Conservation (phyloP, 1,140 invertebrate genomes). For the Lucilia sericata region DNA sequence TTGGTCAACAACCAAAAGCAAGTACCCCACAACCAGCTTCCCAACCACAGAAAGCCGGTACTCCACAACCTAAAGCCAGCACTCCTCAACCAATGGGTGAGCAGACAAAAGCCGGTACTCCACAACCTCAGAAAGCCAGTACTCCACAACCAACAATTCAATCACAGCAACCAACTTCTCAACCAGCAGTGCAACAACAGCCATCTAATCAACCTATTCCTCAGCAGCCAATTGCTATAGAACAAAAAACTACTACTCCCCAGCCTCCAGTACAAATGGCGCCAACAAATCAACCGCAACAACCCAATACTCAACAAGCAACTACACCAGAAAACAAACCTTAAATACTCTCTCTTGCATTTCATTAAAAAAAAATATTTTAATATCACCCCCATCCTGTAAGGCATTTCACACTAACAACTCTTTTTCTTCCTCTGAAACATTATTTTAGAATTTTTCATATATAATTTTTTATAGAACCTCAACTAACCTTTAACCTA, state of each 20-base stretch:
- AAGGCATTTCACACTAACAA: background rate
- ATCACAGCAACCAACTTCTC: background rate
- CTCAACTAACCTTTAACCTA: background rate
- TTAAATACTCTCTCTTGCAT: background rate
- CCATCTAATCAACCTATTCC: background rate
- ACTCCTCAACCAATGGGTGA: background rate
- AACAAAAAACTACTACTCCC: background rate
- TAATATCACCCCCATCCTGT: background rate
- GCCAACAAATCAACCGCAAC: background rate
- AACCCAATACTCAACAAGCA: background rate
- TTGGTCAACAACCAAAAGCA: background rate
- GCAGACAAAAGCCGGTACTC: background rate
- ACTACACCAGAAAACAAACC: background rate
- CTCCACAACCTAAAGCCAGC: background rate
- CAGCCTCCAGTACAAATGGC: background rate
- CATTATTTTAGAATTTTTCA: background rate
- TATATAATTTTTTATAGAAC: background rate
- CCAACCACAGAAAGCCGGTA: background rate
- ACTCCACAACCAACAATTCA: background rate
- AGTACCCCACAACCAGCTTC: background rate
- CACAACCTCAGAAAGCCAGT: background rate
- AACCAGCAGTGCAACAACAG: background rate
- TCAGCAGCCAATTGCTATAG: background rate
- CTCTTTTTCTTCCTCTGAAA: background rate
- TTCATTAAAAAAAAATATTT: background rate